These are phyloP conservation scores for Heterochromis multidens DNA, from an alignment of 2,113 vertebrate genomes.

Conservation along the genomic window DNA sequence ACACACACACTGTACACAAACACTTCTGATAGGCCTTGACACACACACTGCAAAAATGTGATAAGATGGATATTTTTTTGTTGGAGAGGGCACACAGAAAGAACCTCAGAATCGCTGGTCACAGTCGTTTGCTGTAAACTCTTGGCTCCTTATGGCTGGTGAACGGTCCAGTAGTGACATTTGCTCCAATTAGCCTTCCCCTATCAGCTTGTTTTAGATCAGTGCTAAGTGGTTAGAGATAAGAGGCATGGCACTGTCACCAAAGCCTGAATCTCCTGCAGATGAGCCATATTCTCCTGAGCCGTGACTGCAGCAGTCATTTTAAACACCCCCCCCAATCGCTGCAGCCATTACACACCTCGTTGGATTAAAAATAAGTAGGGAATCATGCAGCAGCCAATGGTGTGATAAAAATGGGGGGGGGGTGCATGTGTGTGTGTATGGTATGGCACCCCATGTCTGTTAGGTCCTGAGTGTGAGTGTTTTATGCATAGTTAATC, in stretches of 20 bases:
- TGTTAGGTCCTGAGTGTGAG: not conserved
- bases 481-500: slow-evolving; percentile 2
- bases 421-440: not conserved
- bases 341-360: slow-evolving; percentile 57
- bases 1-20: not conserved
- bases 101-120: not conserved
- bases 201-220: slow-evolving; percentile 40
- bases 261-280: slow-evolving; percentile 2
- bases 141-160: not conserved
- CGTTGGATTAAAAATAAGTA: slow-evolving; percentile 38
- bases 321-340: slow-evolving; percentile 24
- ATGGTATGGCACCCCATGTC: not conserved
- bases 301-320: slow-evolving; percentile 35
- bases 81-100: not conserved
- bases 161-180: slow-evolving; percentile 26
- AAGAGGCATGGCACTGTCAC: slow-evolving; percentile 13
- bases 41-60: not conserved
- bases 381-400: slow-evolving; percentile 17
- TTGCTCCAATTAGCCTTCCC: slow-evolving; percentile 3
- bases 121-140: not conserved
- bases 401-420: slow-evolving; percentile 17
- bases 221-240: slow-evolving; percentile 38
- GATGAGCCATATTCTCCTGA: slow-evolving; percentile 37
- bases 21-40: not conserved
- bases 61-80: not conserved